phyloP scores from a whole-genome alignment of 2,888 invertebrate genomes.

The Agriopis leucophaearia region DNA sequence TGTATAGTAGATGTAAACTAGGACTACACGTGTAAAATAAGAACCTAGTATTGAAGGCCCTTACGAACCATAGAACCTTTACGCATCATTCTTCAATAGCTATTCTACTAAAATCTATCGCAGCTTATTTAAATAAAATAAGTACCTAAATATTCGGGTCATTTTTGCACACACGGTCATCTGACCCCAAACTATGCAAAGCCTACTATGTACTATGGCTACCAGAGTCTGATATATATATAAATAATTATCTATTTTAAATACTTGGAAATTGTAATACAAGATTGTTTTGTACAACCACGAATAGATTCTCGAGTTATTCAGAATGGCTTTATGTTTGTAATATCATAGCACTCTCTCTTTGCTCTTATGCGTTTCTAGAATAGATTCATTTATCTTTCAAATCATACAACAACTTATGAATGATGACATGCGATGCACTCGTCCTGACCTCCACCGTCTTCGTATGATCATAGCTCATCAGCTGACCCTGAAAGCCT shows the following conservation, averaged over 20 bases:
- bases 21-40: not conserved
- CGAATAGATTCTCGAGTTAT: not conserved
- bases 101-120: too few species aligned
- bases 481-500: constrained; percentile 25
- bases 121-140: too few species aligned
- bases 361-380: not conserved
- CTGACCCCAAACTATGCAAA: too few species aligned
- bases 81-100: not conserved
- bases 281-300: too few species aligned
- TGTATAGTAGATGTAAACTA: not conserved
- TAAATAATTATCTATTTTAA: too few species aligned
- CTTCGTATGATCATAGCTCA: constrained; percentile 19
- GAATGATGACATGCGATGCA: not conserved
- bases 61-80: not conserved
- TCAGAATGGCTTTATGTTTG: not conserved
- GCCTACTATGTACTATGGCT: too few species aligned
- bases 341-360: not conserved
- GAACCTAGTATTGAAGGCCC: not conserved
- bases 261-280: too few species aligned
- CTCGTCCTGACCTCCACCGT: constrained; percentile 8
- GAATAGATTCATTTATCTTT: not conserved
- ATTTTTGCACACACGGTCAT: too few species aligned
- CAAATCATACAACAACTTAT: not conserved
- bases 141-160: too few species aligned
- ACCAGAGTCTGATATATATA: too few species aligned